phyloP scores from a whole-genome alignment of 35 echinoderm and acorn worm genomes.

The Heliocidaris erythrogramma region DNA sequence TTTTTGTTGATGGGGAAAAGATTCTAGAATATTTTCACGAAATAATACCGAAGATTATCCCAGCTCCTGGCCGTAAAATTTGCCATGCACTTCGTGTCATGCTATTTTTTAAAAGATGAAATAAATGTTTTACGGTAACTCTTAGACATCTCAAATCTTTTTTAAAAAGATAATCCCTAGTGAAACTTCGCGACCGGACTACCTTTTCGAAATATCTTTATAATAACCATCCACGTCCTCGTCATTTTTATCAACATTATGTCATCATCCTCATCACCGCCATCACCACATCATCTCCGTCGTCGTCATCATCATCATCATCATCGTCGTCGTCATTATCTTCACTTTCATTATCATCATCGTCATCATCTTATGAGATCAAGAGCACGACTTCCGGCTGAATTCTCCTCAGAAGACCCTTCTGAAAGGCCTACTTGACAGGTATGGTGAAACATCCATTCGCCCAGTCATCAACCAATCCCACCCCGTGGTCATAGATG shows the following conservation, averaged over 20 bases:
- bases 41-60: no score
- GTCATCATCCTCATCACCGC: neutral
- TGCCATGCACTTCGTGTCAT: no score
- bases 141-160: no score
- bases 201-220: no score
- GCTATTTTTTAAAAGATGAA: no score
- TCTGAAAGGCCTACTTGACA: slow-evolving; percentile 2
- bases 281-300: neutral
- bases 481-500: neutral
- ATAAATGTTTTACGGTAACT: no score
- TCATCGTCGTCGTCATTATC: neutral
- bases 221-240: neutral
- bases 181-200: no score
- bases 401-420: slow-evolving; percentile 18
- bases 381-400: neutral
- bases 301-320: neutral
- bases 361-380: neutral
- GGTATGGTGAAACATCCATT: neutral
- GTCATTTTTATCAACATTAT: neutral
- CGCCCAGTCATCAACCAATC: slow-evolving; percentile 3
- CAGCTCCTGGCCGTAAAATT: no score
- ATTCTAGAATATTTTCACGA: no score
- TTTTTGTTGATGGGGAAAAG: no score
- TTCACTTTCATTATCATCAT: neutral
- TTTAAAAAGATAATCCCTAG: no score